phyloP scores from a whole-genome alignment of 2,113 vertebrate genomes.

The Platichthys flesus region DNA sequence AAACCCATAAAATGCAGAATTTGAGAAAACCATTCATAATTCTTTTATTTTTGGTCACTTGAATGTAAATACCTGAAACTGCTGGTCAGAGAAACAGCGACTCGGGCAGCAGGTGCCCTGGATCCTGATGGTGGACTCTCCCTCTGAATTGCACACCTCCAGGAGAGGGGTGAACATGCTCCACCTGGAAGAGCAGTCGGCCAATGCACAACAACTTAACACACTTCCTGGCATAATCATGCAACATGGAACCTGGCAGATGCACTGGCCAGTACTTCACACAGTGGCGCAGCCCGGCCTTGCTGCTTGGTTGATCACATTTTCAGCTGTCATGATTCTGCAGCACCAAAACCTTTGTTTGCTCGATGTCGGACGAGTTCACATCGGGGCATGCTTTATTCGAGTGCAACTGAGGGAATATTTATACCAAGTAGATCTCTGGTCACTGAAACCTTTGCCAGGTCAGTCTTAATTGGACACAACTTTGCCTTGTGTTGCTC shows the following conservation, averaged over 20 bases:
- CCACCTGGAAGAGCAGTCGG: constrained; percentile 69
- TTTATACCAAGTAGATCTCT: constrained; percentile 66
- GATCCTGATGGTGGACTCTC: constrained; percentile 53
- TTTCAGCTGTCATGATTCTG: constrained; percentile 72
- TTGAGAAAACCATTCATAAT: neutral
- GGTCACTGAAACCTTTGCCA: constrained; percentile 54
- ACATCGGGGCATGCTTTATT: constrained; percentile 66
- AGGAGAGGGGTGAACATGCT: constrained; percentile 80
- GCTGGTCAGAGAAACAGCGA: constrained; percentile 79
- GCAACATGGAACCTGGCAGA: constrained; percentile 41
- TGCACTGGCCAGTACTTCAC: constrained; percentile 35
- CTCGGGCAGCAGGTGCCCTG: constrained; percentile 80
- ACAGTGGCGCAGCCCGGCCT: constrained; percentile 31
- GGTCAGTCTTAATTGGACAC: constrained; percentile 56
- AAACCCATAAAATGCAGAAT: neutral
- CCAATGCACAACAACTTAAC: constrained; percentile 1
- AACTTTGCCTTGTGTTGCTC: constrained; percentile 32
- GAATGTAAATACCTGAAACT: constrained; percentile 79
- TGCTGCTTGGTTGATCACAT: constrained; percentile 68
- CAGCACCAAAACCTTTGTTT: constrained; percentile 64
- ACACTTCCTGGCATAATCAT: constrained; percentile 25
- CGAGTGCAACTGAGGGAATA: constrained; percentile 60
- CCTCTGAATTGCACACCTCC: constrained; percentile 62
- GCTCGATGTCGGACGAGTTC: constrained; percentile 52
- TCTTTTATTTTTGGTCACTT: neutral